Percentiles rank a stretch among this genome's conserved stretches.
These are phyloP conservation scores for Physocephala rufipes DNA, from an alignment of 2,888 invertebrate genomes.

Conservation along the genomic window DNA sequence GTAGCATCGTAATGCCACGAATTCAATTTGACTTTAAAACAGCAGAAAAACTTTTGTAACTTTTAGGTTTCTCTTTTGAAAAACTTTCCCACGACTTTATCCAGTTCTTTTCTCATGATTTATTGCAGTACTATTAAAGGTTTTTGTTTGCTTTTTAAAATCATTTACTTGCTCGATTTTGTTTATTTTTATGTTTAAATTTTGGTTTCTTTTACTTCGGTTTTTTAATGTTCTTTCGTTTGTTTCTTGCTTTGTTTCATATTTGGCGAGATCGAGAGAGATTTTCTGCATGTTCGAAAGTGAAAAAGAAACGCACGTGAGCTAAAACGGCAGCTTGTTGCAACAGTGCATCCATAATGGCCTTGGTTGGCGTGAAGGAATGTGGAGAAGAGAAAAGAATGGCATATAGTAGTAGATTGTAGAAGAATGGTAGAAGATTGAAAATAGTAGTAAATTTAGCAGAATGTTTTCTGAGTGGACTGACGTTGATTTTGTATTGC, in stretches of 20 bases:
- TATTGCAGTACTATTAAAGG: not conserved
- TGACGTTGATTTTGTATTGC: not conserved
- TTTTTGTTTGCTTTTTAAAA: not conserved
- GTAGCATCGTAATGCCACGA: not conserved
- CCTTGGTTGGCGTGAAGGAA: not conserved
- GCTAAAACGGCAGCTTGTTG: slow-evolving; percentile 13
- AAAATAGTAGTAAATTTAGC: slow-evolving; percentile 28
- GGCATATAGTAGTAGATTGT: too few species aligned
- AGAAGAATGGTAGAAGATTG: too few species aligned
- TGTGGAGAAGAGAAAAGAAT: too few species aligned
- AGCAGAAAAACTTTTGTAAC: not conserved
- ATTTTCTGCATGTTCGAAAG: not conserved
- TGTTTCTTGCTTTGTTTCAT: not conserved
- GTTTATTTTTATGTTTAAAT: not conserved
- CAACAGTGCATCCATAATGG: slow-evolving; percentile 9
- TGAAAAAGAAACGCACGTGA: not conserved
- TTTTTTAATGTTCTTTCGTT: not conserved
- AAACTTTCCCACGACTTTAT: too few species aligned
- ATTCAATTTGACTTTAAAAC: not conserved
- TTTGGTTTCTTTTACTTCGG: not conserved
- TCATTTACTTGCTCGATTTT: not conserved
- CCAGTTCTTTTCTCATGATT: not conserved
- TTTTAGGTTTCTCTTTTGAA: not conserved
- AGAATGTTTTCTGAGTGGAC: not conserved
- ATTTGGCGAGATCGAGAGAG: not conserved